These are phyloP conservation scores for Hemiscyllium ocellatum DNA, from an alignment of 2,113 vertebrate species.

Conservation along the genomic window DNA sequence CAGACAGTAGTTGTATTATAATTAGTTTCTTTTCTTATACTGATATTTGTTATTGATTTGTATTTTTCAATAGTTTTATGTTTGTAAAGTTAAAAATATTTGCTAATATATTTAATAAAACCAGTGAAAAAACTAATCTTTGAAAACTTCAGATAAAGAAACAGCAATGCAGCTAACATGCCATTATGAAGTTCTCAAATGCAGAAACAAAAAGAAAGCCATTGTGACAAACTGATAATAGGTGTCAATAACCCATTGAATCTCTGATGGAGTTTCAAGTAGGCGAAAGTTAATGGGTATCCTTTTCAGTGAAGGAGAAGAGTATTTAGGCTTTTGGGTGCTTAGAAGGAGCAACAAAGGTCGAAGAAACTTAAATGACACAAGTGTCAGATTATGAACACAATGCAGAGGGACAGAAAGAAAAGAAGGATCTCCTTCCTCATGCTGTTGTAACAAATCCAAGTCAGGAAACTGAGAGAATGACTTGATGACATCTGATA, in stretches of 20 bases:
- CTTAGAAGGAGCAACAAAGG: neutral
- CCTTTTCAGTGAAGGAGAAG: neutral
- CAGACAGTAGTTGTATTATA: too few relatives aligned
- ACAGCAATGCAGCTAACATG: neutral
- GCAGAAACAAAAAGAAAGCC: neutral
- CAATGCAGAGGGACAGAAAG: neutral
- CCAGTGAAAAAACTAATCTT: neutral
- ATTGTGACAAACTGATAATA: too few relatives aligned
- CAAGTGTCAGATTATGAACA: neutral
- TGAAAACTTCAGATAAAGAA: neutral
- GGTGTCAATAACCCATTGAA: neutral
- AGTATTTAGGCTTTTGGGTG: neutral
- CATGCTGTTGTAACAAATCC: neutral
- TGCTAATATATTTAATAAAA: too few relatives aligned
- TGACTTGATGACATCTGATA: neutral
- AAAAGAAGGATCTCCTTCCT: neutral
- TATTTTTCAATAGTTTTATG: too few relatives aligned
- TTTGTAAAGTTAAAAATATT: too few relatives aligned
- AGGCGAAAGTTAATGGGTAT: neutral
- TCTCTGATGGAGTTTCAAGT: neutral
- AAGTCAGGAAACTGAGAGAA: neutral
- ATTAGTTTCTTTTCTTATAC: too few relatives aligned
- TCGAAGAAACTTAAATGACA: neutral
- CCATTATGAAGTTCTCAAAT: neutral
- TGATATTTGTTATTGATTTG: too few relatives aligned